These are phyloP conservation scores for Cryptus viduatorius DNA, from an alignment of 2,888 invertebrate genomes.

Conservation along the genomic window DNA sequence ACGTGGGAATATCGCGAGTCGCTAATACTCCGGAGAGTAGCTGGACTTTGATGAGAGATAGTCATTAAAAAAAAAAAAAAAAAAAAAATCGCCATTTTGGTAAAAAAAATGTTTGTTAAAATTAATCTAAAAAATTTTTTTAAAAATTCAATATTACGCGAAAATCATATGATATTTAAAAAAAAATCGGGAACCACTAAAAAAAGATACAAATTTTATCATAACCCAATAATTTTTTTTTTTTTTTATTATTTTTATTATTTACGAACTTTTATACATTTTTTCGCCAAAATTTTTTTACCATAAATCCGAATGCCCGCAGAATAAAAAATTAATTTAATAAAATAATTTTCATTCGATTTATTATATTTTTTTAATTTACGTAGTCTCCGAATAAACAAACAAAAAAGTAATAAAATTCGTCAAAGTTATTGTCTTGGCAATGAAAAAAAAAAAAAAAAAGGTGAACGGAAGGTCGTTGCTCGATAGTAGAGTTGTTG, in stretches of 20 bases:
- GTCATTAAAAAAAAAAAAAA: conserved; percentile 4
- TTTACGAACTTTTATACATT: not conserved
- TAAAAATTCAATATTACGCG: too few relatives aligned
- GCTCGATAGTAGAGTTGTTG: conserved; percentile 45
- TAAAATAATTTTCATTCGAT: not conserved
- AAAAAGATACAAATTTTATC: too few relatives aligned
- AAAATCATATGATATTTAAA: too few relatives aligned
- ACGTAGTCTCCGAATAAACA: not conserved
- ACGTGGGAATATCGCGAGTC: conserved; percentile 75
- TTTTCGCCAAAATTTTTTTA: conserved; percentile 6
- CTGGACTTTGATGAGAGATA: conserved; percentile 1
- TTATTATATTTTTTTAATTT: not conserved
- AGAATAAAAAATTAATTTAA: not conserved
- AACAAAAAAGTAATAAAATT: not conserved
- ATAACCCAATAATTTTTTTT: too few relatives aligned
- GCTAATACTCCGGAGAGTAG: not conserved
- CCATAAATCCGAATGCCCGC: not conserved
- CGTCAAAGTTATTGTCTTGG: not conserved
- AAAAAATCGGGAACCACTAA: too few relatives aligned
- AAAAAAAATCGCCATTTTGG: not conserved
- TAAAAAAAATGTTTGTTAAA: not conserved
- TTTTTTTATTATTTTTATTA: too few relatives aligned
- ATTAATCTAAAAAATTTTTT: not conserved
- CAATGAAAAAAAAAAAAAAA: conserved; percentile 27
- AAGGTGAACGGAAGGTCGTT: conserved; percentile 44